These are phyloP conservation scores for Schizopygopsis pylzovi DNA, from an alignment of 2,797 vertebrate species.

Conservation along the genomic window DNA sequence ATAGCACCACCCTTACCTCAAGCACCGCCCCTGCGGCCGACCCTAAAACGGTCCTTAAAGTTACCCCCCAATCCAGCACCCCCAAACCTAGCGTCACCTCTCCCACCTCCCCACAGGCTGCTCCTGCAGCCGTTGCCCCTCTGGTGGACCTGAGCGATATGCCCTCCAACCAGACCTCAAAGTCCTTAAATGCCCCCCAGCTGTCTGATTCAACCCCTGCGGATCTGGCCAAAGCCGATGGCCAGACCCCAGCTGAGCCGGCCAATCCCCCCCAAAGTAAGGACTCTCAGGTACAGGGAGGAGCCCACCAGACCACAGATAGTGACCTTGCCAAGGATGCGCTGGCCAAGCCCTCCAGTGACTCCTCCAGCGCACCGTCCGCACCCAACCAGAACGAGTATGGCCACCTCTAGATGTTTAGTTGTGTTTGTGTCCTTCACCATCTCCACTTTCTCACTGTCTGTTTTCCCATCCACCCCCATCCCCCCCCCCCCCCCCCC, in stretches of 20 bases:
- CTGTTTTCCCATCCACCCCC: conserved; percentile 53
- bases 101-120: conserved; percentile 58
- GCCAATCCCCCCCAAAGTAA: conserved; percentile 72
- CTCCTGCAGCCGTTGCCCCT: conserved; percentile 82
- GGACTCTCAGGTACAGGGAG: conserved; percentile 93
- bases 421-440: conserved; percentile 60
- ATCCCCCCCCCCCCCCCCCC: conserved; percentile 4
- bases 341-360: conserved; percentile 75
- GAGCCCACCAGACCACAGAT: conserved; percentile 85
- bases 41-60: conserved; percentile 73
- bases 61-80: conserved; percentile 62
- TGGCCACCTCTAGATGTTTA: conserved; percentile 82
- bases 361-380: conserved; percentile 75
- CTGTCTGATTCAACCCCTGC: conserved; percentile 57
- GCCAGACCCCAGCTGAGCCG: conserved; percentile 62
- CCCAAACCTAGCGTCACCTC: conserved; percentile 74
- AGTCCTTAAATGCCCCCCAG: conserved; percentile 67
- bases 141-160: conserved; percentile 93
- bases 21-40: conserved; percentile 80
- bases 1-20: conserved; percentile 89
- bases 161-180: conserved; percentile 73
- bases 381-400: conserved; percentile 92
- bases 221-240: conserved; percentile 66
- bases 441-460: conserved; percentile 52
- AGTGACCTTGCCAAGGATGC: conserved; percentile 88